Conservation (phyloP, 2,888 invertebrate genomes). For the Hydriomena furcata region DNA sequence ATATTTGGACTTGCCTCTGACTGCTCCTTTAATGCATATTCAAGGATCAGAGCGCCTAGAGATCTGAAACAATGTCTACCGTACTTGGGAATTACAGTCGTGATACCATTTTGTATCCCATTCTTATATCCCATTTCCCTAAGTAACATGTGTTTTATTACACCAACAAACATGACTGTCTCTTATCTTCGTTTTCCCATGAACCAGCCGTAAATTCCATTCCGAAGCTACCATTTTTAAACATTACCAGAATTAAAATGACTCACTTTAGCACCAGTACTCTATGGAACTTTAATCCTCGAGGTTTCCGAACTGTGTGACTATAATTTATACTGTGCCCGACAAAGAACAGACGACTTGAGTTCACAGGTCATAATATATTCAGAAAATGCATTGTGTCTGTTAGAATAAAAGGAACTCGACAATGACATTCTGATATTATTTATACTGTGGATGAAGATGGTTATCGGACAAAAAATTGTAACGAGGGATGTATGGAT, state of each 20-base stretch:
- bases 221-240: conserved; percentile 24
- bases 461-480: conserved; percentile 53
- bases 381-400: conserved; percentile 79
- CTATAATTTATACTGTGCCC: conserved; percentile 33
- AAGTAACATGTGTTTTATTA: not conserved
- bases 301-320: conserved; percentile 48
- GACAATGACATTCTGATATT: conserved; percentile 68
- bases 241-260: conserved; percentile 35
- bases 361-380: conserved; percentile 75
- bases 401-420: conserved; percentile 46
- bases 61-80: too few species aligned
- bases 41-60: too few species aligned
- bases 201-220: conserved; percentile 24
- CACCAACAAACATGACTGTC: not conserved
- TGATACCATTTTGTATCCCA: too few species aligned
- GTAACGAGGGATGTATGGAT: conserved; percentile 47
- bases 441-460: conserved; percentile 48
- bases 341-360: conserved; percentile 45
- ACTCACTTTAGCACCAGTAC: conserved; percentile 31
- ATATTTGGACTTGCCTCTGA: too few species aligned
- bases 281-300: conserved; percentile 34
- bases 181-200: conserved; percentile 12
- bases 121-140: too few species aligned
- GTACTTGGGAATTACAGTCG: too few species aligned
- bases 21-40: too few species aligned